These are phyloP conservation scores for Cynopterus brachyotis DNA, from an alignment of 2,113 vertebrate species.

Conservation along the genomic window DNA sequence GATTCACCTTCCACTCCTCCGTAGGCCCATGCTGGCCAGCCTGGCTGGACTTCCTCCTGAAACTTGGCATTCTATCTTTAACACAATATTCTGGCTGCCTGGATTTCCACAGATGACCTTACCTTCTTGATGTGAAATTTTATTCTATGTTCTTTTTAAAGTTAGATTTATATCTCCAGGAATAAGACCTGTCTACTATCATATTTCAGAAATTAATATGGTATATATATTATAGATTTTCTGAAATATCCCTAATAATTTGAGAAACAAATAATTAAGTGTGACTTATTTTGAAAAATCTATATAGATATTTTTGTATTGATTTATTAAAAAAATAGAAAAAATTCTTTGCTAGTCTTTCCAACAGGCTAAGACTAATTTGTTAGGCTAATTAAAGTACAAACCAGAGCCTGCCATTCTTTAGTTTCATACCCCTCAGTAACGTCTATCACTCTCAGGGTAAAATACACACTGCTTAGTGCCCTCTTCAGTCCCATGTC, in stretches of 20 bases:
- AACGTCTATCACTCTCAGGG: not conserved
- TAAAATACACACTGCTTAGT: not conserved
- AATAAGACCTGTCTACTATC: not conserved
- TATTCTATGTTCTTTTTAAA: not conserved
- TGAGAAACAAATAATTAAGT: not conserved
- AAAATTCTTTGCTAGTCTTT: not conserved
- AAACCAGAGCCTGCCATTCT: not conserved
- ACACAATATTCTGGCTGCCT: not conserved
- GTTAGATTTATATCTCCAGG: not conserved
- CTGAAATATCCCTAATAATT: not conserved
- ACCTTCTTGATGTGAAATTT: not conserved
- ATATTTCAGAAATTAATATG: slow-evolving; percentile 6
- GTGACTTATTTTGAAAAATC: not conserved
- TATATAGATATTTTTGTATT: not conserved
- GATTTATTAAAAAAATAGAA: not conserved
- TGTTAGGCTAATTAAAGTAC: not conserved
- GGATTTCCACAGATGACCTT: not conserved
- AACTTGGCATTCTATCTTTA: not conserved
- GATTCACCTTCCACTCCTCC: not conserved
- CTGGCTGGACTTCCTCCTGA: not conserved
- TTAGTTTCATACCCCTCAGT: too few species aligned
- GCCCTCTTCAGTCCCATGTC: not conserved
- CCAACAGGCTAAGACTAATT: not conserved
- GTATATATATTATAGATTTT: not conserved
- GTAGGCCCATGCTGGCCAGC: too few species aligned